These are phyloP conservation scores for Ophiothrix spiculata DNA, from an alignment of 35 echinoderm and acorn worm genomes.

Conservation along the genomic window DNA sequence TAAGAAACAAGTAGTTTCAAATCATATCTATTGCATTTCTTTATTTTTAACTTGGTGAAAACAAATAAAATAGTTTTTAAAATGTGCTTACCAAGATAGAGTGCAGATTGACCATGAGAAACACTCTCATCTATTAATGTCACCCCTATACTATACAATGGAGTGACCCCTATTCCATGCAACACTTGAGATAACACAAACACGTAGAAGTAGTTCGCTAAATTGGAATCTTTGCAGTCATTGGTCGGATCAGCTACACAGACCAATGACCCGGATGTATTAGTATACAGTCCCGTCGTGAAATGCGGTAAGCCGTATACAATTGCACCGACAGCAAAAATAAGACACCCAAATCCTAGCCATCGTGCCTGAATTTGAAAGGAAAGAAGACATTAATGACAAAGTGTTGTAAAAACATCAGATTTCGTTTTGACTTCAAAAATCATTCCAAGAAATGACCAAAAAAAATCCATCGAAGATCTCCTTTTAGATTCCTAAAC, in stretches of 20 bases:
- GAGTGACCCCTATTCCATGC: constrained; percentile 52
- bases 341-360: constrained; percentile 44
- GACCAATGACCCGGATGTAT: not conserved
- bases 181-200: constrained; percentile 73
- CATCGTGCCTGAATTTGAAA: constrained; percentile 34
- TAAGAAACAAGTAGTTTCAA: no score
- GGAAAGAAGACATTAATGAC: not conserved
- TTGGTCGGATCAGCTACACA: not conserved
- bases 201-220: constrained; percentile 64
- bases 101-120: constrained; percentile 28
- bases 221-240: not conserved
- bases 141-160: constrained; percentile 74
- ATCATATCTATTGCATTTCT: no score
- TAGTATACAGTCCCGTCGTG: constrained; percentile 11
- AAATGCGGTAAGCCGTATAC: constrained; percentile 79
- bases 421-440: no score
- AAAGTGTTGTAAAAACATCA: no score
- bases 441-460: no score
- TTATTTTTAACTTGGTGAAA: no score
- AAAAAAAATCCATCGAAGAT: no score
- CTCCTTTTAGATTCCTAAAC: no score
- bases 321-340: constrained; percentile 39
- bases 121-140: constrained; percentile 82
- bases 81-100: constrained; percentile 78
- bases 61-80: no score